Evolutionary conservation across 2,113 vertebrate species (phyloP), one percentile per base, ranked within the genome.

Genomic region (Amphiprion ocellaris): DNA sequence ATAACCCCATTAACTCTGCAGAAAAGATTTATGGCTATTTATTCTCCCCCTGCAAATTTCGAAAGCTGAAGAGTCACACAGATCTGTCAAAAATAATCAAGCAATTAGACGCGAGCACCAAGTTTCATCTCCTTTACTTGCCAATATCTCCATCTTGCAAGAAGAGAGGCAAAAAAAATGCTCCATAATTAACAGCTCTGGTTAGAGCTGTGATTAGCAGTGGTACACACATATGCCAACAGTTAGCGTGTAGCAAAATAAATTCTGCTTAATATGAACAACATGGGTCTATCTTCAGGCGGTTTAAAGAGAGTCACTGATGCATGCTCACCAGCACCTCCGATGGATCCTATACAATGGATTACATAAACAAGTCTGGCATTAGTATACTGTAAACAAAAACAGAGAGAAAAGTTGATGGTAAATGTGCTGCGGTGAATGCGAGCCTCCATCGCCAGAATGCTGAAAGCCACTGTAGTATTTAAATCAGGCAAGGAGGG

Each of bases 391-490:
- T 89, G 90, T 92, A 90, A 94, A 94, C 91, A 93, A 89, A 89
- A 93, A 90, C 84, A 88, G 74, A 81, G 84, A 89, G 80, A 81
- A 84, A 90, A 85, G 83, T 85, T 83, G 83, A 87, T 72, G 86
- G 86, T 73, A 82, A 92, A 89, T 87, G 85, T 72, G 84, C 63
- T 5, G 58, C 47, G 74, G 74, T 88, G 86, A 91, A 91, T 86
- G 78, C 53, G 21, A 76, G 81, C 81, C 90, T 90, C 69, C 83
- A 75, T 88, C 84, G 70, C 83, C 90, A 90, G 89, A 92, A 91
- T 81, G 92, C 89, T 93, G 87, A 92, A 89, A 92, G 92, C 92
- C 87, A 92, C 91, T 91, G 93, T 90, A 90, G 93, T 94, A 93
- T 92, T 93, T 93, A 94, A 94, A 94, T 92, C 79, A 90, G 90